Evolutionary conservation across 2,797 vertebrate species (phyloP).

Genomic region (Luscinia luscinia): DNA sequence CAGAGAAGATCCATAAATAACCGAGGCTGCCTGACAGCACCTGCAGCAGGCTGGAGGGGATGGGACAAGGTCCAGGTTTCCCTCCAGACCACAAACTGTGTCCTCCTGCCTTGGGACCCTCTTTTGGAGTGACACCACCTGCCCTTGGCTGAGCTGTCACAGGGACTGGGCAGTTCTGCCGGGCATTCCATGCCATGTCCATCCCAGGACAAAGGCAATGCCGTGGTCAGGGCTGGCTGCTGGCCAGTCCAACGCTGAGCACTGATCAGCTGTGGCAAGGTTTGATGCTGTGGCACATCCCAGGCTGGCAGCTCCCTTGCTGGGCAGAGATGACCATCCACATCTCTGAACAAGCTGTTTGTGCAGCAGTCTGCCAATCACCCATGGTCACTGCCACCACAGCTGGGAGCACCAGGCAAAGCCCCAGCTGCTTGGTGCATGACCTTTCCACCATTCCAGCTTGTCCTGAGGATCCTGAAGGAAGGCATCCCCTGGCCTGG

Average conservation of each 20-base stretch:
- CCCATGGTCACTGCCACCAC: rapidly evolving
- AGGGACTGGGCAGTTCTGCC: not conserved
- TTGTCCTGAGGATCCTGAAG: not conserved
- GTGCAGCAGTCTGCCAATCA: not conserved
- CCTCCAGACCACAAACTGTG: not conserved
- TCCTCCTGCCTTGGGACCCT: not conserved
- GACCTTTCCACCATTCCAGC: not conserved
- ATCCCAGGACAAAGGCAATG: not conserved
- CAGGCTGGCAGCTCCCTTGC: not conserved
- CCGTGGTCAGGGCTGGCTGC: rapidly evolving
- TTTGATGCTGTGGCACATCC: rapidly evolving
- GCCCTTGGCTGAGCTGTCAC: not conserved
- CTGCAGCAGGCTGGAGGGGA: not conserved
- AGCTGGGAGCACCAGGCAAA: not conserved
- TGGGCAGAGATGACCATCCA: not conserved
- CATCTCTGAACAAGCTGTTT: rapidly evolving
- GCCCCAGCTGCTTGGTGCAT: not conserved
- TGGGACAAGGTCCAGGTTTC: rapidly evolving
- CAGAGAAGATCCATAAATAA: not conserved
- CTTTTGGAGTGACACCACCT: not conserved
- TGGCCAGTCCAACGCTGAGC: rapidly evolving
- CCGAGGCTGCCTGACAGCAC: not conserved
- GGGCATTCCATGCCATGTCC: not conserved
- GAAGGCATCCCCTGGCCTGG: not conserved
- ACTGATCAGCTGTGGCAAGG: not conserved